Conservation (phyloP, 2,797 vertebrate species). For the Helostoma temminkii region DNA sequence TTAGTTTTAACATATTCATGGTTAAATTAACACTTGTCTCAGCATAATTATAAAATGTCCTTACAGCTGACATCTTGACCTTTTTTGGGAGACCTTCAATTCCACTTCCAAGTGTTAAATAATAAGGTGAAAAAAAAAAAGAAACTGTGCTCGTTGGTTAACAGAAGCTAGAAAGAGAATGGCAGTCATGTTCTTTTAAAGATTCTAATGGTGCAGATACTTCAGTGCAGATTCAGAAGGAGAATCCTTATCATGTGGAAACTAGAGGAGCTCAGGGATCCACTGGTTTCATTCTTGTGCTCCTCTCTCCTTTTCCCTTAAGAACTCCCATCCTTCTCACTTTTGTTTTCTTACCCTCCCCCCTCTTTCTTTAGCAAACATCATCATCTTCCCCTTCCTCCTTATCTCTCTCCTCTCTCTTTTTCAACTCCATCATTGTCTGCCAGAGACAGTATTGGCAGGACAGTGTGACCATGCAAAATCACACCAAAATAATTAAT, state of each 20-base stretch:
- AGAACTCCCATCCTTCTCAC: conserved; percentile 32
- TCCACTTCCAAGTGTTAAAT: background rate
- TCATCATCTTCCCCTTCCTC: conserved; percentile 50
- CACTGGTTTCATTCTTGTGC: background rate
- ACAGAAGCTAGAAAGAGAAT: no score
- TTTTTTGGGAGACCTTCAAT: background rate
- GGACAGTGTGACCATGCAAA: conserved; percentile 4
- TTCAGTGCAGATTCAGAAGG: background rate
- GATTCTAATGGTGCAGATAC: background rate
- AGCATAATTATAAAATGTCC: no score
- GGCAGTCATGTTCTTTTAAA: background rate
- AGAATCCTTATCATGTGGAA: background rate
- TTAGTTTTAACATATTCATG: background rate
- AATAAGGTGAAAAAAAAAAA: no score
- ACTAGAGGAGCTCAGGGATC: background rate
- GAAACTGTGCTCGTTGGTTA: no score
- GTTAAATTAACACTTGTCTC: background rate
- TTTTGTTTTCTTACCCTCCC: conserved; percentile 44
- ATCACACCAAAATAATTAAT: conserved; percentile 3
- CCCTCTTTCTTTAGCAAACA: conserved; percentile 11
- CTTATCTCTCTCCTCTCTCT: conserved; percentile 15
- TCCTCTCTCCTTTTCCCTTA: conserved; percentile 4
- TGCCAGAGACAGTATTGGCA: conserved; percentile 23
- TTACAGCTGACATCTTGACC: background rate
- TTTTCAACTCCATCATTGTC: conserved; percentile 52